phyloP scores from a whole-genome alignment of 2,113 vertebrate species.

The Oophaga pumilio region DNA sequence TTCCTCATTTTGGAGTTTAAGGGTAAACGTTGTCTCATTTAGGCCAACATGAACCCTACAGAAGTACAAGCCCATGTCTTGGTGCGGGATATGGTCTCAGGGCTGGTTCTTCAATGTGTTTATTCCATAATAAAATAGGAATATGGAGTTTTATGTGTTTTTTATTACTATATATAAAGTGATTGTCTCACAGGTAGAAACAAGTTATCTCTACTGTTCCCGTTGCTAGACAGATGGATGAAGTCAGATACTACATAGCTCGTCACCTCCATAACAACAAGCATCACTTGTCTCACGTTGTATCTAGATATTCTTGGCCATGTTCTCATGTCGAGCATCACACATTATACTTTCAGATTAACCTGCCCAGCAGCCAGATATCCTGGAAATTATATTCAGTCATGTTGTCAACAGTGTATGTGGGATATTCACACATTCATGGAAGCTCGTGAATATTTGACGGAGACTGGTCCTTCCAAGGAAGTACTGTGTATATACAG shows the following conservation, averaged over 20 bases:
- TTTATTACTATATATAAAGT: background rate
- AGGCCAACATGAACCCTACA: background rate
- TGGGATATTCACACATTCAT: background rate
- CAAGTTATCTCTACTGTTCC: background rate
- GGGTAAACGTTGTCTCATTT: background rate
- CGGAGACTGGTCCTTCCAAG: background rate
- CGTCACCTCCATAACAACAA: background rate
- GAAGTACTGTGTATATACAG: background rate
- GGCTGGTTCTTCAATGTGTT: background rate
- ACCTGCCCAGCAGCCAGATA: slow-evolving; percentile 8
- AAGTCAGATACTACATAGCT: background rate
- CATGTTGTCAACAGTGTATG: background rate
- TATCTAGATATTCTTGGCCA: background rate
- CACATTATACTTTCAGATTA: slow-evolving; percentile 14
- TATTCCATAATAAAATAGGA: background rate
- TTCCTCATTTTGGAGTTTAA: background rate
- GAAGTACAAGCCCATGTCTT: background rate
- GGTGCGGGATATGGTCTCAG: background rate
- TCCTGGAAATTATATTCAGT: background rate
- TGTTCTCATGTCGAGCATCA: background rate
- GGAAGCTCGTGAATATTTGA: background rate
- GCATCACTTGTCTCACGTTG: background rate
- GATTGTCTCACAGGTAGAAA: background rate
- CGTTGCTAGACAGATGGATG: background rate
- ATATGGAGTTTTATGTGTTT: background rate